These are phyloP conservation scores for Euspilapteryx auroguttella DNA, from an alignment of 2,888 invertebrate genomes.

Conservation along the genomic window DNA sequence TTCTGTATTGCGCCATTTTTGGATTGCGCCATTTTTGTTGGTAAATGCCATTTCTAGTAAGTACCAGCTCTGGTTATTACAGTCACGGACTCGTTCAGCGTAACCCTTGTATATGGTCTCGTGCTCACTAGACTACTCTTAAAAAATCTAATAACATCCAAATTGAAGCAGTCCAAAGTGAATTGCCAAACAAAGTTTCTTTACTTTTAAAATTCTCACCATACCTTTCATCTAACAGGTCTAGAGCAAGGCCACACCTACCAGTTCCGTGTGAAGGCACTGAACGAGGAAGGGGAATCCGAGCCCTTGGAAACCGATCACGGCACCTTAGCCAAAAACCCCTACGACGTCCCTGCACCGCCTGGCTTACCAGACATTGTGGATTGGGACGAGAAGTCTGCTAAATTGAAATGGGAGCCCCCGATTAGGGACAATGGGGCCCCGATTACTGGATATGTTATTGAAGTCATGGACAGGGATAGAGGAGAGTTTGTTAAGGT, in stretches of 20 bases:
- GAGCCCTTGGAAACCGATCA: slow-evolving; percentile 91
- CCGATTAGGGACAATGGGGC: slow-evolving; percentile 91
- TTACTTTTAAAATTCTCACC: too few species aligned
- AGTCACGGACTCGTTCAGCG: too few species aligned
- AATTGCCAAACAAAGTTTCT: too few species aligned
- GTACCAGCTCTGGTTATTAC: too few species aligned
- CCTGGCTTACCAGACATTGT: slow-evolving; percentile 90
- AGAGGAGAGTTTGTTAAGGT: slow-evolving; percentile 80
- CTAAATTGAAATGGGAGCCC: slow-evolving; percentile 88
- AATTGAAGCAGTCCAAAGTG: too few species aligned
- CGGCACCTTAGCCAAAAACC: slow-evolving; percentile 94
- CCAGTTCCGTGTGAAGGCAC: slow-evolving; percentile 95
- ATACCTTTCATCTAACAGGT: slow-evolving; percentile 65
- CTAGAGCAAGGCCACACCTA: slow-evolving; percentile 95
- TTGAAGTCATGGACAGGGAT: slow-evolving; percentile 91
- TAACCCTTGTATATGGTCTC: too few species aligned
- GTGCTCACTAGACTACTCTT: too few species aligned
- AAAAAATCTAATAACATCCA: too few species aligned
- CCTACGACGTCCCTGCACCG: slow-evolving; percentile 86
- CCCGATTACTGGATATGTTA: slow-evolving; percentile 90
- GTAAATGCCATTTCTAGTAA: too few species aligned
- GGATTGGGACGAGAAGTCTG: slow-evolving; percentile 90
- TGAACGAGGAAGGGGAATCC: slow-evolving; percentile 96
- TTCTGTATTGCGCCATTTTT: too few species aligned
- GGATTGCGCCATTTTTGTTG: too few species aligned